Conservation (phyloP, 2,113 vertebrate species). For the Lamprotornis superbus region DNA sequence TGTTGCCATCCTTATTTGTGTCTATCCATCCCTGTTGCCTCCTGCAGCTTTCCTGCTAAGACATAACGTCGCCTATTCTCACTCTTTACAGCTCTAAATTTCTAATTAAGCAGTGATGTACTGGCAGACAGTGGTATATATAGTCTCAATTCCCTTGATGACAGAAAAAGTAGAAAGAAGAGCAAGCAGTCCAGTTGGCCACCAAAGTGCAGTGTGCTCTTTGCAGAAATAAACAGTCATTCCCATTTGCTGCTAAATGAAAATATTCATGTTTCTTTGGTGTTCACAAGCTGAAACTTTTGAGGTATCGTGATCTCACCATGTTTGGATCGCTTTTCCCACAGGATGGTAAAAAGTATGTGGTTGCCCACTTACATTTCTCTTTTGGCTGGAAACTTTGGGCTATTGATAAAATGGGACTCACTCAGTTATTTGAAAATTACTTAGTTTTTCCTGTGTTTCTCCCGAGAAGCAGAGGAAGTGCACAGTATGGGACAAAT, state of each 20-base stretch:
- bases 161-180: neutral
- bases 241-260: neutral
- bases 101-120: neutral
- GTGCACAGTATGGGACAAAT: neutral
- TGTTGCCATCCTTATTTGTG: neutral
- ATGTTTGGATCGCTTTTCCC: neutral
- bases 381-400: neutral
- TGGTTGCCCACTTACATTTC: fast-evolving
- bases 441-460: neutral
- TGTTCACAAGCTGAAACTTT: neutral
- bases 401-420: neutral
- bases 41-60: neutral
- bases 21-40: neutral
- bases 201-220: neutral
- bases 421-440: neutral
- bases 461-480: neutral
- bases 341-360: neutral
- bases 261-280: neutral
- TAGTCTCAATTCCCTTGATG: neutral
- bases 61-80: neutral
- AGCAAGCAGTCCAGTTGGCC: neutral
- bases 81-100: neutral
- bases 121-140: neutral
- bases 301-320: fast-evolving
- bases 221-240: neutral